phyloP scores from a whole-genome alignment of 35 echinoderm and acorn worm species.

The Strongylocentrotus purpuratus region DNA sequence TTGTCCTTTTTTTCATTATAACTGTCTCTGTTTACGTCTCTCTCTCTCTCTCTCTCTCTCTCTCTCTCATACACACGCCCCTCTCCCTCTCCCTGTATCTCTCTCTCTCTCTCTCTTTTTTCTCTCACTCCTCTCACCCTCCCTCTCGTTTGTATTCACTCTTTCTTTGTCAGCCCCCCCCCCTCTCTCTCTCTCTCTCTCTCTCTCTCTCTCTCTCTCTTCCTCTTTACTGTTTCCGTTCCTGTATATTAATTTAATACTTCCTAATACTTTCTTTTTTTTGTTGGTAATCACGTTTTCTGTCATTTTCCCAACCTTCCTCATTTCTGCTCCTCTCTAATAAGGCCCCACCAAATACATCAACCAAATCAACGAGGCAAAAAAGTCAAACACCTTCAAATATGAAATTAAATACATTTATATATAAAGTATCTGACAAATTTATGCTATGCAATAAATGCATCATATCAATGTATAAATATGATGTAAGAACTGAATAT shows the following conservation, averaged over 20 bases:
- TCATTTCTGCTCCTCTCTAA: background rate
- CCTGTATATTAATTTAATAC: too few species aligned
- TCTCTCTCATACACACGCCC: too few species aligned
- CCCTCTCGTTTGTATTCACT: background rate
- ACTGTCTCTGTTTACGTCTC: too few species aligned
- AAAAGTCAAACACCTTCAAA: background rate
- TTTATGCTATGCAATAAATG: constrained; percentile 8
- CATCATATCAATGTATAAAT: background rate
- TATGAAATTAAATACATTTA: constrained; percentile 24
- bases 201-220: background rate
- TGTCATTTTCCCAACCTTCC: background rate
- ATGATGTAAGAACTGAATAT: background rate
- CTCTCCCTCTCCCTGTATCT: background rate
- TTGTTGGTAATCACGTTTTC: background rate
- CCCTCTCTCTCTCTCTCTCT: background rate
- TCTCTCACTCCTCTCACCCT: background rate
- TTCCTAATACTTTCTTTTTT: too few species aligned
- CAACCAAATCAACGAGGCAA: background rate
- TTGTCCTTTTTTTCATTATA: too few species aligned
- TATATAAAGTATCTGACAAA: constrained; percentile 15
- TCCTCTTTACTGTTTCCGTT: too few species aligned
- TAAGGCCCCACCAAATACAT: background rate
- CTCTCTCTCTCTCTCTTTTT: background rate
- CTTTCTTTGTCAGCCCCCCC: too few species aligned
- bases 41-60: too few species aligned